Evolutionary conservation across 2,888 invertebrate species (phyloP).

Genomic region (Drosophila lacicola): DNA sequence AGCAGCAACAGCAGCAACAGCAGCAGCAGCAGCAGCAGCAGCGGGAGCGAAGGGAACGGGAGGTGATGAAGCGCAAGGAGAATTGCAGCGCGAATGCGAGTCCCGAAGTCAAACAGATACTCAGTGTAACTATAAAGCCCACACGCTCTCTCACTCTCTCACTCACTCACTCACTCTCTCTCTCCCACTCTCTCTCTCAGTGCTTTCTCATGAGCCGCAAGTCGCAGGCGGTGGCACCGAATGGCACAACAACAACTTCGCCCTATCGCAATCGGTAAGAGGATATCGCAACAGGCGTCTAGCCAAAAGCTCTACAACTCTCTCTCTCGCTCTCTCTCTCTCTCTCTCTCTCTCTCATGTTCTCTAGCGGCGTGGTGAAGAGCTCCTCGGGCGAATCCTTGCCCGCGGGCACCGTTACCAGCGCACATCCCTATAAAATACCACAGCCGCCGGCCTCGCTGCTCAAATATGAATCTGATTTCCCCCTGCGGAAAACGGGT

Average conservation of each 20-base stretch:
- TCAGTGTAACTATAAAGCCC: constrained; percentile 88
- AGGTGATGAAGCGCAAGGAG: constrained; percentile 96
- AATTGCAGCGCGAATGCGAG: constrained; percentile 98
- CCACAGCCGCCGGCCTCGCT: constrained; percentile 87
- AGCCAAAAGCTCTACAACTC: neutral
- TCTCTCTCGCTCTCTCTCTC: constrained; percentile 1
- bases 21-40: constrained; percentile 84
- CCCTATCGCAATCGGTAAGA: constrained; percentile 92
- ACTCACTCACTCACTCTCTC: neutral
- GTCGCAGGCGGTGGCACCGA: constrained; percentile 89
- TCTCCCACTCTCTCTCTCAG: constrained; percentile 84
- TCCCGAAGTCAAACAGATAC: constrained; percentile 97
- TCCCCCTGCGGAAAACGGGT: constrained; percentile 98
- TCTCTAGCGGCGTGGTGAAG: constrained; percentile 88
- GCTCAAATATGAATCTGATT: constrained; percentile 88
- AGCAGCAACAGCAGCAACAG: constrained; percentile 90
- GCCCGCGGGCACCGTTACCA: constrained; percentile 87
- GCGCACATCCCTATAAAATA: constrained; percentile 90
- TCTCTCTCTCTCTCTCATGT: neutral
- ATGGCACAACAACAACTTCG: constrained; percentile 89
- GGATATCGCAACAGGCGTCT: constrained; percentile 31
- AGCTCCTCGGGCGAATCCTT: constrained; percentile 89
- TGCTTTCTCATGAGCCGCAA: constrained; percentile 93
- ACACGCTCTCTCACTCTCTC: neutral
- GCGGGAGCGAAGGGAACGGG: constrained; percentile 92